These are phyloP conservation scores for Dendronephthya gigantea DNA, from an alignment of 64 coral and sea anemone genomes.

Conservation along the genomic window DNA sequence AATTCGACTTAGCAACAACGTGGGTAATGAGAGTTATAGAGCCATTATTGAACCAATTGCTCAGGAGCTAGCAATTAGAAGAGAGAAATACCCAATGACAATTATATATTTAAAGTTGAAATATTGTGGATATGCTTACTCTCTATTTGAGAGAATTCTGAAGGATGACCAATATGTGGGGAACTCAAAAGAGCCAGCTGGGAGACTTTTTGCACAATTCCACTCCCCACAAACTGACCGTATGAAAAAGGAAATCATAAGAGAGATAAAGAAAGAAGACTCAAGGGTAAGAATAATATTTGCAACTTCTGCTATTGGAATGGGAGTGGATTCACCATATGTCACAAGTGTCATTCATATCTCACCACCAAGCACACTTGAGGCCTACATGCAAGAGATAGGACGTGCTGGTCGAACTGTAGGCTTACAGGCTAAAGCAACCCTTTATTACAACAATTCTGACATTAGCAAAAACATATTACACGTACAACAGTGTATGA, in stretches of 20 bases:
- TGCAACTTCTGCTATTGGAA: conserved; percentile 56
- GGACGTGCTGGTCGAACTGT: conserved; percentile 45
- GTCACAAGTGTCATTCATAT: conserved; percentile 45
- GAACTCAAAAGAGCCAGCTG: conserved; percentile 8
- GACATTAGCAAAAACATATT: conserved; percentile 43
- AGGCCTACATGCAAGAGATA: conserved; percentile 56
- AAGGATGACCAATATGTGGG: conserved; percentile 51
- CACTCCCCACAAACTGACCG: conserved; percentile 41
- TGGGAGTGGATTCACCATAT: conserved; percentile 52
- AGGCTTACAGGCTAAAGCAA: conserved; percentile 20
- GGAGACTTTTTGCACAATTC: conserved; percentile 49
- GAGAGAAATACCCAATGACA: conserved; percentile 26
- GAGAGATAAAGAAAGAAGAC: conserved; percentile 43
- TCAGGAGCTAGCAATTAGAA: no score
- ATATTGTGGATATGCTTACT: conserved; percentile 33
- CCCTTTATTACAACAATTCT: conserved; percentile 49
- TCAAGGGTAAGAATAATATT: conserved; percentile 42
- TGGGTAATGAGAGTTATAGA: conserved; percentile 14
- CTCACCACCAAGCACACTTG: conserved; percentile 35
- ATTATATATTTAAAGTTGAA: conserved; percentile 42
- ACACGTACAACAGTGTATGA: conserved; percentile 46
- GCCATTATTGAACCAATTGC: conserved; percentile 28
- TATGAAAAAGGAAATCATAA: conserved; percentile 47
- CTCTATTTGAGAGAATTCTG: conserved; percentile 31
- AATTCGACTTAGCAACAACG: conserved; percentile 22